A percentile compares a stretch with the other conserved stretches of the same genome.
Conservation (phyloP, 2,888 invertebrate genomes). For the Drosophila kuntzei region DNA sequence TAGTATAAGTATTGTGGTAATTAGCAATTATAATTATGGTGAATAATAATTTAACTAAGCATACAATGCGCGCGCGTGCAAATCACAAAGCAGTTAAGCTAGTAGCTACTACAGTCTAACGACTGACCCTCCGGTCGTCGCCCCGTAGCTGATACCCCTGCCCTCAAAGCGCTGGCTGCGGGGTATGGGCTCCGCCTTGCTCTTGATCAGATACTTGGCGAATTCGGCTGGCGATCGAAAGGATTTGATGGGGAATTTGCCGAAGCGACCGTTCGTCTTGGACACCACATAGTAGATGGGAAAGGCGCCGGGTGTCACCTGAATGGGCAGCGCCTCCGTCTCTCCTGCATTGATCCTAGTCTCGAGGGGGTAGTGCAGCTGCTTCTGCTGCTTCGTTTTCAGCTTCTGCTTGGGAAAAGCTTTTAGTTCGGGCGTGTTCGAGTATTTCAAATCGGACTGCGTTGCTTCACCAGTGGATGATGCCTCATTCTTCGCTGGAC, state of each 20-base stretch:
- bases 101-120: conserved; percentile 35
- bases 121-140: conserved; percentile 19
- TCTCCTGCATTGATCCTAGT: conserved; percentile 45
- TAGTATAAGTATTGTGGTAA: conserved; percentile 45
- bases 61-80: conserved; percentile 50
- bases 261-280: conserved; percentile 83
- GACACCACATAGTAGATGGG: conserved; percentile 82
- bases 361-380: conserved; percentile 68
- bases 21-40: conserved; percentile 59
- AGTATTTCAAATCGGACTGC: conserved; percentile 62
- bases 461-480: conserved; percentile 53
- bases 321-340: conserved; percentile 72
- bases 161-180: conserved; percentile 56
- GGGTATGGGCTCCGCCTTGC: conserved; percentile 71
- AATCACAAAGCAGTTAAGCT: conserved; percentile 67
- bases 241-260: conserved; percentile 82
- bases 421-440: conserved; percentile 62
- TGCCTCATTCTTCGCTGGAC: conserved; percentile 34
- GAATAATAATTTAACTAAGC: conserved; percentile 65
- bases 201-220: conserved; percentile 80
- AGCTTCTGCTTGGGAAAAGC: conserved; percentile 75
- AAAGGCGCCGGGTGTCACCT: conserved; percentile 82
- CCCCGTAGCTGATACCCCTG: conserved; percentile 11
- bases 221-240: conserved; percentile 79
- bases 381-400: conserved; percentile 72